Conservation (phyloP, 2,888 invertebrate genomes). For the Mythimna ferrago region DNA sequence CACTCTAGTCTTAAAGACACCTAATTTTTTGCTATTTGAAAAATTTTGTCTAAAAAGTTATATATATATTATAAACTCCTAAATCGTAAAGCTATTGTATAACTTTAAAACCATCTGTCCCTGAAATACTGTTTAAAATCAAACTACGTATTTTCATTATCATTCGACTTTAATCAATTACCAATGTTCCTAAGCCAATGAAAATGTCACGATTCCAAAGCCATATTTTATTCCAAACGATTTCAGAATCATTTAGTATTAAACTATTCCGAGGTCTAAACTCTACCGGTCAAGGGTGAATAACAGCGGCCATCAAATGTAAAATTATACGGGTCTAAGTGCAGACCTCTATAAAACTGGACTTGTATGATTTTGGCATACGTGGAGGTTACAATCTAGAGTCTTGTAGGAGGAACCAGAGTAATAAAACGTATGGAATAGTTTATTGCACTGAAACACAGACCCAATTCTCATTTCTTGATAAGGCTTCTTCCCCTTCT, state of each 20-base stretch:
- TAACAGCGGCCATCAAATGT: constrained; percentile 51
- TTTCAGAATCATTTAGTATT: constrained; percentile 28
- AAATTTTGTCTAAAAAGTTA: too few relatives aligned
- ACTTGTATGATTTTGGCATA: constrained; percentile 46
- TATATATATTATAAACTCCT: background rate
- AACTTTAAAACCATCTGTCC: background rate
- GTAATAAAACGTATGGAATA: background rate
- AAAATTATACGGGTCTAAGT: constrained; percentile 62
- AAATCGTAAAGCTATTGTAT: background rate
- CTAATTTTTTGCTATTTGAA: too few relatives aligned
- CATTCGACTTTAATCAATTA: background rate
- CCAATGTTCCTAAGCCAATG: background rate
- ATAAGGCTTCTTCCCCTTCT: too few relatives aligned
- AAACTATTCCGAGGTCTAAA: constrained; percentile 43
- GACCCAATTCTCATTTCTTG: too few relatives aligned
- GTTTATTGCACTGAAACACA: background rate
- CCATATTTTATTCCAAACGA: constrained; percentile 34
- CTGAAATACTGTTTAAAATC: background rate
- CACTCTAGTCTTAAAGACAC: too few relatives aligned
- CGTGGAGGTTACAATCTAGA: background rate
- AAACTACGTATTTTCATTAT: background rate
- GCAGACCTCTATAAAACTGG: constrained; percentile 58
- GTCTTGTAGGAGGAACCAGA: background rate
- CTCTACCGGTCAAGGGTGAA: constrained; percentile 49
- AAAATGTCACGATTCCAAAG: constrained; percentile 30